These are phyloP conservation scores for Microcaecilia unicolor DNA, from an alignment of 2,797 vertebrate species.

Conservation along the genomic window DNA sequence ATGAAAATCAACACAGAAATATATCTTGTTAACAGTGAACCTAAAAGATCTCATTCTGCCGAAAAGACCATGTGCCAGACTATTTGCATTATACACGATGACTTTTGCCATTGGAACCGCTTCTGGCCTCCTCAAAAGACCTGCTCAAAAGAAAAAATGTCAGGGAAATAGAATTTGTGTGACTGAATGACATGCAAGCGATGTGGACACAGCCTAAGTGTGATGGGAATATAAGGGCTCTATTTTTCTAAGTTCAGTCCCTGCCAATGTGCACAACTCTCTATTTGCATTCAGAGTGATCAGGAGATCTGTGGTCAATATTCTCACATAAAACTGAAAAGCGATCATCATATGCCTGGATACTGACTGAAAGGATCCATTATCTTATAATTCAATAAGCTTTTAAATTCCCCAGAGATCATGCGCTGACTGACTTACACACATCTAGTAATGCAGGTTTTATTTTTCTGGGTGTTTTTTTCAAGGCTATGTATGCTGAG, in stretches of 20 bases:
- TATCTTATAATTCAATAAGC: slow-evolving; percentile 57
- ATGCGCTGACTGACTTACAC: slow-evolving; percentile 40
- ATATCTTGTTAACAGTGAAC: slow-evolving; percentile 7
- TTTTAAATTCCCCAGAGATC: slow-evolving; percentile 49
- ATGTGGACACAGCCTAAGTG: slow-evolving; percentile 46
- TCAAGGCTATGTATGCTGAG: slow-evolving; percentile 29
- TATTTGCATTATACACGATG: too few species aligned
- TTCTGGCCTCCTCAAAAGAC: slow-evolving; percentile 38
- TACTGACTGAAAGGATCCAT: slow-evolving; percentile 50
- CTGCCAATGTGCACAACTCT: slow-evolving; percentile 48
- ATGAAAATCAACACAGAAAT: too few species aligned
- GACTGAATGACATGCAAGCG: slow-evolving; percentile 49
- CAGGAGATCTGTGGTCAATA: slow-evolving; percentile 39
- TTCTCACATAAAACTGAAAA: slow-evolving; percentile 44
- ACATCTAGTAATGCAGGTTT: slow-evolving; percentile 39
- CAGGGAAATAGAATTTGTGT: slow-evolving; percentile 26
- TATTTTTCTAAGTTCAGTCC: slow-evolving; percentile 36
- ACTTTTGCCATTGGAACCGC: too few species aligned
- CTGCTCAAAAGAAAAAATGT: slow-evolving; percentile 21
- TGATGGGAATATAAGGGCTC: slow-evolving; percentile 46
- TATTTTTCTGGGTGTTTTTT: slow-evolving; percentile 12
- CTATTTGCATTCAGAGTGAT: slow-evolving; percentile 53
- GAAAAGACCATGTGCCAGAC: slow-evolving; percentile 3
- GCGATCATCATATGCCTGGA: slow-evolving; percentile 47
- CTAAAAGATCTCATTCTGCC: slow-evolving; percentile 19